A percentile compares a stretch with the other conserved stretches of the same genome.
These are phyloP conservation scores for Apodemia duryi DNA, from an alignment of 2,888 invertebrate genomes.

Conservation along the genomic window DNA sequence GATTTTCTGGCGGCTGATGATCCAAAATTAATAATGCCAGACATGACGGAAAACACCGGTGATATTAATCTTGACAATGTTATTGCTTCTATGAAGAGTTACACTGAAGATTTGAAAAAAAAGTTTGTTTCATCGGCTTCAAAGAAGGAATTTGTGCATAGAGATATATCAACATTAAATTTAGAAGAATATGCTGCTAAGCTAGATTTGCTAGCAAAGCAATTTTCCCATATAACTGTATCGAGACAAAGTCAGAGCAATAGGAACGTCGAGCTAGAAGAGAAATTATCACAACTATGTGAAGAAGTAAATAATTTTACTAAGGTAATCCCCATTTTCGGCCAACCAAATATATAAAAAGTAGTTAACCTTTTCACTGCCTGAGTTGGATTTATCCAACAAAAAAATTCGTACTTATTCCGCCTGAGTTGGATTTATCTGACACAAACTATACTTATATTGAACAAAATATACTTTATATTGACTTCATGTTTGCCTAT, in stretches of 20 bases:
- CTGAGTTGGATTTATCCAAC: too few relatives aligned
- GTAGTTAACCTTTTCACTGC: neutral
- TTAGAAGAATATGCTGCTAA: constrained; percentile 53
- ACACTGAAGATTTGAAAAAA: constrained; percentile 56
- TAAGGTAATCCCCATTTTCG: constrained; percentile 43
- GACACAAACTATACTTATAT: too few relatives aligned
- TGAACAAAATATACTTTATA: too few relatives aligned
- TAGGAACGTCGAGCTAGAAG: constrained; percentile 51
- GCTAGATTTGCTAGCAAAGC: constrained; percentile 57
- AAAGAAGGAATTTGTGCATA: constrained; percentile 27
- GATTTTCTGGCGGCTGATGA: constrained; percentile 48
- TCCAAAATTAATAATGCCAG: constrained; percentile 54
- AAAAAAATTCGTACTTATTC: too few relatives aligned
- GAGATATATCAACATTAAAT: constrained; percentile 43
- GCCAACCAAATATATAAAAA: neutral
- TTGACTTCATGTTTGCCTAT: too few relatives aligned
- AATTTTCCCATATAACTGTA: constrained; percentile 51
- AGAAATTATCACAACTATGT: constrained; percentile 51
- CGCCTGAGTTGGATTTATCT: too few relatives aligned
- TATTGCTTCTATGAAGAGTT: constrained; percentile 51
- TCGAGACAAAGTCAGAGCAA: constrained; percentile 41
- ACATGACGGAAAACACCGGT: constrained; percentile 47
- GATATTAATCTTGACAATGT: constrained; percentile 53
- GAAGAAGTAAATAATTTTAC: constrained; percentile 60
- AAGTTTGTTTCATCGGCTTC: constrained; percentile 37